A percentile compares a stretch with the other conserved stretches of the same genome.
These are phyloP conservation scores for Kobus ellipsiprymnus DNA, from an alignment of 2,113 vertebrate species.

Conservation along the genomic window DNA sequence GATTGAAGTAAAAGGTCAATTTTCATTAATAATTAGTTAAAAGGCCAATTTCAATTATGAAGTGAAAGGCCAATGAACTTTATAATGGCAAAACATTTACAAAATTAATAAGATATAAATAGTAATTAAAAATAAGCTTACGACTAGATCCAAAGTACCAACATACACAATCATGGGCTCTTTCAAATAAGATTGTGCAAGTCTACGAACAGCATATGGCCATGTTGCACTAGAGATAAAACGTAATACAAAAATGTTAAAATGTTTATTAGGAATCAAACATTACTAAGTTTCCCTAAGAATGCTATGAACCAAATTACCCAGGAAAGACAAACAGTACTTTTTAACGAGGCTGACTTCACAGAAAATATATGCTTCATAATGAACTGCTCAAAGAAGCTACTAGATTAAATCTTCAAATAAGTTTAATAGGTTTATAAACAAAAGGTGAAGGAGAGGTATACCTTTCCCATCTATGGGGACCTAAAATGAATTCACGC, in stretches of 20 bases:
- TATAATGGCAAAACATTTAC: background rate
- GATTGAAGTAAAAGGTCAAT: background rate
- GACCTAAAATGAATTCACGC: background rate
- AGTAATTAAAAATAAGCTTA: conserved; percentile 79
- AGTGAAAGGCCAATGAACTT: background rate
- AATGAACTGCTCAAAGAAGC: background rate
- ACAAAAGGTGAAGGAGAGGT: background rate
- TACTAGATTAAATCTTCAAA: background rate
- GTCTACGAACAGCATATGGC: conserved; percentile 90
- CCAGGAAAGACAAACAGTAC: background rate
- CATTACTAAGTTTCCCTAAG: background rate
- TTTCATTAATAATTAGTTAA: background rate
- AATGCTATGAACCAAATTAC: background rate
- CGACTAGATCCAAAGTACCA: conserved; percentile 93
- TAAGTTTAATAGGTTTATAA: background rate
- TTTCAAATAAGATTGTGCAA: conserved; percentile 93
- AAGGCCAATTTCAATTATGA: background rate
- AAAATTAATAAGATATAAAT: background rate
- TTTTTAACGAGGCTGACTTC: background rate
- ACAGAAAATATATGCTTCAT: background rate
- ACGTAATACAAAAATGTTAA: background rate
- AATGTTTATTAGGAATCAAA: background rate
- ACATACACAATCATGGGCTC: conserved; percentile 97
- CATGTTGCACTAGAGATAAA: conserved; percentile 90
- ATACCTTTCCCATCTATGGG: background rate